A percentile compares a stretch with the other conserved stretches of the same genome.
Conservation (phyloP, 2,797 vertebrate species). For the Sebastes taczanowskii region DNA sequence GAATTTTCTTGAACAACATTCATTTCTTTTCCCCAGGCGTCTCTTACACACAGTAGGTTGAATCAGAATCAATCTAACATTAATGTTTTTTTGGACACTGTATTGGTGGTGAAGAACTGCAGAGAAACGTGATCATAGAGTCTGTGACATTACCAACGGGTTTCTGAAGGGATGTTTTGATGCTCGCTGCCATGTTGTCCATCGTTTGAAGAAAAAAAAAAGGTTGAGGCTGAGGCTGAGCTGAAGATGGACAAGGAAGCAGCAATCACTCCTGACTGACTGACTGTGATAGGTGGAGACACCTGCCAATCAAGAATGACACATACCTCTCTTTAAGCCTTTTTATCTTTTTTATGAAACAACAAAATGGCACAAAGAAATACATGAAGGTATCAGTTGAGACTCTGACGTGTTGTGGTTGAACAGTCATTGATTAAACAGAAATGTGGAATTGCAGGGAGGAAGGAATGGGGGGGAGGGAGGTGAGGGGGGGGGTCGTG, state of each 20-base stretch:
- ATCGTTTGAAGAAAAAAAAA: neutral
- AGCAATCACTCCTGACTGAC: neutral
- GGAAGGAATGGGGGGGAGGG: neutral
- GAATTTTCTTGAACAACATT: neutral
- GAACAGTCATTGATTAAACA: neutral
- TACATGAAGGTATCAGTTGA: neutral
- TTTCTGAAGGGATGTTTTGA: neutral
- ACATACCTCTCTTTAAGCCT: neutral
- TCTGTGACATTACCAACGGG: neutral
- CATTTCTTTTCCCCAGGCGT: neutral
- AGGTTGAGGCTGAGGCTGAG: neutral
- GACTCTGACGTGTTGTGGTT: neutral
- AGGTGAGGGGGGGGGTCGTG: fast-evolving
- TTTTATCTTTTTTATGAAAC: neutral
- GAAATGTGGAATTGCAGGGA: neutral
- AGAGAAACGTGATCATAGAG: neutral
- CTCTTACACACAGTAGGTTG: neutral
- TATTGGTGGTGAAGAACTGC: too few relatives aligned
- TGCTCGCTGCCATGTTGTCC: neutral
- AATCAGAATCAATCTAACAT: neutral
- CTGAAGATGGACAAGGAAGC: neutral
- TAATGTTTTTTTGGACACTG: neutral
- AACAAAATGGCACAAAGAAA: neutral
- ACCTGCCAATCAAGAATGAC: slow-evolving; percentile 30
- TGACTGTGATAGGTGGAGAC: slow-evolving; percentile 4